Evolutionary conservation across 1,140 invertebrate species (phyloP).

Genomic region (Ceratina calcarata): DNA sequence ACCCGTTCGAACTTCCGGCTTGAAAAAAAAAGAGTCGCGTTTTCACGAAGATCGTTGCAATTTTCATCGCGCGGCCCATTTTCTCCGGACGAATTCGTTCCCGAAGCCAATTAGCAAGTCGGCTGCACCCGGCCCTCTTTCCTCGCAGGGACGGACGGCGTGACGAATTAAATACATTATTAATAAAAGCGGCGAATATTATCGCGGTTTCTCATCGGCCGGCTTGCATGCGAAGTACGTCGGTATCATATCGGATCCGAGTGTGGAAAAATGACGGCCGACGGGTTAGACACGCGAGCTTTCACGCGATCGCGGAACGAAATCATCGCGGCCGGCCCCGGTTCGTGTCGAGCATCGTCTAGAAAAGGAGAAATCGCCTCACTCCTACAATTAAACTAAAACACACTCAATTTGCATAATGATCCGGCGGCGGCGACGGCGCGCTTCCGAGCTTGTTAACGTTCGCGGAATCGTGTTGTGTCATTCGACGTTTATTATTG

Average conservation of each 20-base stretch:
- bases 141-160: background rate
- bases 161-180: constrained; percentile 36
- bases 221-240: constrained; percentile 27
- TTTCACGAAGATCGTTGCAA: too few species aligned
- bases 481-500: too few species aligned
- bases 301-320: constrained; percentile 37
- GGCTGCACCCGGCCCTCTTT: too few species aligned
- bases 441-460: too few species aligned
- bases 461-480: too few species aligned
- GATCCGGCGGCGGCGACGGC: background rate
- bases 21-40: background rate
- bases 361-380: constrained; percentile 46
- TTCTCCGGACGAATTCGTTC: constrained; percentile 24
- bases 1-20: constrained; percentile 12
- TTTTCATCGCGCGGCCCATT: constrained; percentile 4
- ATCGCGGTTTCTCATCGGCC: constrained; percentile 36
- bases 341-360: constrained; percentile 15
- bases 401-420: constrained; percentile 27
- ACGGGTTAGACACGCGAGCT: constrained; percentile 39
- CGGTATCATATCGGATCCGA: background rate
- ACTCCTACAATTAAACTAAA: constrained; percentile 20
- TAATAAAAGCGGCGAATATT: constrained; percentile 26
- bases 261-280: constrained; percentile 28
- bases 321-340: background rate
- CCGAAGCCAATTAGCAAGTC: background rate